Percentiles rank a stretch among this genome's conserved stretches.
phyloP scores from a whole-genome alignment of 2,797 vertebrate genomes.

The Podarcis lilfordi region DNA sequence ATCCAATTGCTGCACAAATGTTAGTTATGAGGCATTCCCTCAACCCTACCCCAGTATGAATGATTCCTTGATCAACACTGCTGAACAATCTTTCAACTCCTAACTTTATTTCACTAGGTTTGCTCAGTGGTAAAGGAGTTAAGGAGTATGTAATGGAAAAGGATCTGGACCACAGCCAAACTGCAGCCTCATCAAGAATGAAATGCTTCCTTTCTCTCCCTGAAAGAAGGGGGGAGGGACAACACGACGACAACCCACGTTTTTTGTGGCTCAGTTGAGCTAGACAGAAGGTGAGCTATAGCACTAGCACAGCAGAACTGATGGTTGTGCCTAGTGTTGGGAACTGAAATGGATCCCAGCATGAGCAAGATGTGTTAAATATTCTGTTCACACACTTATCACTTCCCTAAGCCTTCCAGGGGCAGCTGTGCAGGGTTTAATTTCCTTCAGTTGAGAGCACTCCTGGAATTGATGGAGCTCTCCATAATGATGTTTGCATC shows the following conservation, averaged over 20 bases:
- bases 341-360: not conserved
- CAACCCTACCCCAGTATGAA: not conserved
- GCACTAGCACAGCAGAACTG: not conserved
- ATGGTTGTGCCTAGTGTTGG: not conserved
- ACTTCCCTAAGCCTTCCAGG: not conserved
- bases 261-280: not conserved
- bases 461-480: not conserved
- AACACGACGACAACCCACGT: no score
- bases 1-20: not conserved
- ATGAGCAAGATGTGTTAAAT: not conserved
- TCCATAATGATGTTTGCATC: not conserved
- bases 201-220: not conserved
- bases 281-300: not conserved
- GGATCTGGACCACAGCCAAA: not conserved
- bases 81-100: not conserved
- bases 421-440: not conserved
- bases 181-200: not conserved
- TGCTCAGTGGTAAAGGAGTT: not conserved
- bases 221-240: not conserved
- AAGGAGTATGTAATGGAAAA: not conserved
- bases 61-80: not conserved
- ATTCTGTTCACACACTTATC: not conserved
- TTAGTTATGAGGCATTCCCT: not conserved
- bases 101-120: not conserved
- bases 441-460: not conserved